Evolutionary conservation across 64 coral and sea anemone species (phyloP).

Genomic region (Pachyseris speciosa): DNA sequence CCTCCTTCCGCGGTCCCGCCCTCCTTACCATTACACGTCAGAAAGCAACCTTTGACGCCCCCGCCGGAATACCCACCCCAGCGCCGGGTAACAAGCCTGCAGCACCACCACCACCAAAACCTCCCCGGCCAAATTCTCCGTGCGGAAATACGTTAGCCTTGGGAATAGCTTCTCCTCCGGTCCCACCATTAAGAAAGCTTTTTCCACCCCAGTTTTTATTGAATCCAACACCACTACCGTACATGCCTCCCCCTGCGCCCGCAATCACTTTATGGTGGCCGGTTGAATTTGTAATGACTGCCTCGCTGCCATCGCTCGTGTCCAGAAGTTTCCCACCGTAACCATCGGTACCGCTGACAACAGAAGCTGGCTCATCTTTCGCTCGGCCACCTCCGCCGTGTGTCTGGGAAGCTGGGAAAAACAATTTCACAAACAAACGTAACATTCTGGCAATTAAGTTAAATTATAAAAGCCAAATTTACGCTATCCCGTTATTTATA

Average conservation of each 20-base stretch:
- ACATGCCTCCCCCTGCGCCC: conserved; percentile 91
- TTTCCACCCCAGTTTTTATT: conserved; percentile 82
- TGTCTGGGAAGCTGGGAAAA: conserved; percentile 68
- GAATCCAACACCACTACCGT: conserved; percentile 68
- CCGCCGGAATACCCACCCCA: conserved; percentile 94
- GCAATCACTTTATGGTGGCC: conserved; percentile 84
- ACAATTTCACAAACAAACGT: background rate
- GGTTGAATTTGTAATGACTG: conserved; percentile 30
- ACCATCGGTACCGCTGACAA: conserved; percentile 64
- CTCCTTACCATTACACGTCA: conserved; percentile 71
- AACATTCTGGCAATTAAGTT: too few relatives aligned
- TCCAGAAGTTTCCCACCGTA: conserved; percentile 80
- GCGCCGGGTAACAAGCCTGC: conserved; percentile 88
- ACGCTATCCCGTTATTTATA: too few relatives aligned
- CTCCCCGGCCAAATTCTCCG: conserved; percentile 72
- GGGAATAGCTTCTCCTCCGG: conserved; percentile 79
- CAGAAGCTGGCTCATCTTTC: conserved; percentile 34
- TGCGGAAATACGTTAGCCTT: conserved; percentile 34
- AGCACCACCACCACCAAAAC: conserved; percentile 96
- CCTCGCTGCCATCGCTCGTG: conserved; percentile 29
- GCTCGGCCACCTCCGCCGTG: conserved; percentile 64
- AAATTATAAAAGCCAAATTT: too few relatives aligned
- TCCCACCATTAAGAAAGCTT: conserved; percentile 78
- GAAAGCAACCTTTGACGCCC: conserved; percentile 82
- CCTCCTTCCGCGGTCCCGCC: conserved; percentile 83